Evolutionary conservation across 2,113 vertebrate species (phyloP).

Genomic region (Geococcyx californianus): DNA sequence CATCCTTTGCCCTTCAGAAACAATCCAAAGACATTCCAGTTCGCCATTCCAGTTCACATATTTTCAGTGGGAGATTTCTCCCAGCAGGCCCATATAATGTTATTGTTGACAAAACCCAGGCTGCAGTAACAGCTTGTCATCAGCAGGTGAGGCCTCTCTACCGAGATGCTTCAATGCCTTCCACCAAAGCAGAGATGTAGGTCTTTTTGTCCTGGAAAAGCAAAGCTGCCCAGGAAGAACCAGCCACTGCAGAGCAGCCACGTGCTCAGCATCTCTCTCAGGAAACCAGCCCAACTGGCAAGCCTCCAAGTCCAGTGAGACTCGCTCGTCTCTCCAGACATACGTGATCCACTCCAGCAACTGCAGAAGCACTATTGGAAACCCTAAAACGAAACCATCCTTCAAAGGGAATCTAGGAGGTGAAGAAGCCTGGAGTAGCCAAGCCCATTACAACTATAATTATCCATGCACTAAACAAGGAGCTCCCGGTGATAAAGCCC

Average conservation of each 20-base stretch:
- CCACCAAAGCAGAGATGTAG: not conserved
- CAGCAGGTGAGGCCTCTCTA: conserved; percentile 20
- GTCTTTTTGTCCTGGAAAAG: not conserved
- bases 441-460: conserved; percentile 48
- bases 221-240: not conserved
- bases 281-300: not conserved
- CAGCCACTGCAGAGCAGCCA: not conserved
- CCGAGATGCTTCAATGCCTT: not conserved
- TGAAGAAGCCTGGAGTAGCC: not conserved
- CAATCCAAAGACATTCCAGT: not conserved
- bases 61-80: not conserved
- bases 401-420: not conserved
- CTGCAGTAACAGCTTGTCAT: conserved; percentile 46
- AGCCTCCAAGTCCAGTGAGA: conserved; percentile 1
- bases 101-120: not conserved
- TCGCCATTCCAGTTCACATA: not conserved
- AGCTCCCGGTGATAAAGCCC: not conserved
- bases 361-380: conserved; percentile 24
- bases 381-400: not conserved
- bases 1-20: not conserved
- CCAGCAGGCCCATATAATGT: not conserved
- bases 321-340: not conserved
- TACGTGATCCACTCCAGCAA: conserved; percentile 17
- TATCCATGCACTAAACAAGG: conserved; percentile 20
- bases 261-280: not conserved